A percentile compares a stretch with the other conserved stretches of the same genome.
Evolutionary conservation across 2,797 vertebrate species (phyloP).

Genomic region (Lepus townsendii): DNA sequence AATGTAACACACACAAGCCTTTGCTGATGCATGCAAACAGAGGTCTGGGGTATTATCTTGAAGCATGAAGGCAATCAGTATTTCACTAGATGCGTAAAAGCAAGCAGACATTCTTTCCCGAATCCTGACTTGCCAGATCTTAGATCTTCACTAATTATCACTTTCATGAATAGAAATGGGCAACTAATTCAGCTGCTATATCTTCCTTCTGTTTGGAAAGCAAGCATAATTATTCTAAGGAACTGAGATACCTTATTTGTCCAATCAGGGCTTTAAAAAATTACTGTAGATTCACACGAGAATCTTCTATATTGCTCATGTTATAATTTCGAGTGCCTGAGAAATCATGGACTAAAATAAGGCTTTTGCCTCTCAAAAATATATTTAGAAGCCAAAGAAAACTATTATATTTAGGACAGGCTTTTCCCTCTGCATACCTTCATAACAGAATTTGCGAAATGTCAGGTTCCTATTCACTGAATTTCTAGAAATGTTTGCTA

Average conservation of each 20-base stretch:
- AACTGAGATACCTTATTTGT: slow-evolving; percentile 56
- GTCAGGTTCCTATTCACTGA: slow-evolving; percentile 47
- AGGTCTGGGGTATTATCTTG: slow-evolving; percentile 24
- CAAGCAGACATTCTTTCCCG: slow-evolving; percentile 33
- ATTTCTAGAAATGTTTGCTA: slow-evolving; percentile 45
- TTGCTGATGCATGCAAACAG: slow-evolving; percentile 10
- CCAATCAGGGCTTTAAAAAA: slow-evolving; percentile 62
- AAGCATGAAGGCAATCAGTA: slow-evolving; percentile 51
- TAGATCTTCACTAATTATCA: slow-evolving; percentile 15
- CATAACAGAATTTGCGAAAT: slow-evolving; percentile 65
- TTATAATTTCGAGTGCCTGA: slow-evolving; percentile 59
- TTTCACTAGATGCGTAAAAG: slow-evolving; percentile 60
- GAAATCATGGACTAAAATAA: slow-evolving; percentile 64
- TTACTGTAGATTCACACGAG: slow-evolving; percentile 26
- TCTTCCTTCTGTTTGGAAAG: slow-evolving; percentile 73
- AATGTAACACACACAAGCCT: neutral
- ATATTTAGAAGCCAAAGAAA: slow-evolving; percentile 67
- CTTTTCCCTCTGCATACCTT: slow-evolving; percentile 54
- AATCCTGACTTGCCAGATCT: slow-evolving; percentile 21
- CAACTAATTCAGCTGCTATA: slow-evolving; percentile 41
- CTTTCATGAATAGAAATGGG: slow-evolving; percentile 74
- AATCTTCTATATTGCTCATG: slow-evolving; percentile 42
- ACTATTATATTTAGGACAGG: slow-evolving; percentile 55
- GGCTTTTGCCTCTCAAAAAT: slow-evolving; percentile 42
- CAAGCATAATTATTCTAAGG: slow-evolving; percentile 63